Percentiles rank a stretch among this genome's conserved stretches.
Conservation (phyloP, 2,113 vertebrate species). For the Redunca redunca region DNA sequence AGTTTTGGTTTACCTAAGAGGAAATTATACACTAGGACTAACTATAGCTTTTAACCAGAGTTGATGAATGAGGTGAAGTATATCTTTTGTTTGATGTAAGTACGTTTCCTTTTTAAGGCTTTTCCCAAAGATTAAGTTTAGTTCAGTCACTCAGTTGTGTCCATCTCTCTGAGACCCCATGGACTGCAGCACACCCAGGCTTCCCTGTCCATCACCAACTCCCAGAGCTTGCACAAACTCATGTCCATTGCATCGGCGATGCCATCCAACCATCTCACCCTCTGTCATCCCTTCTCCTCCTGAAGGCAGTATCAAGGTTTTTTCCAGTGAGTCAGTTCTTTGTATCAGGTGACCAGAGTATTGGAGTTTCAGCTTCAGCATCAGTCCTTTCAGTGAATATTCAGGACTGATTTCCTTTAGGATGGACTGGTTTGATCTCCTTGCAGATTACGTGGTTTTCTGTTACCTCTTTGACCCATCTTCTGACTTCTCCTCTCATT, state of each 20-base stretch:
- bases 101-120: not conserved
- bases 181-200: not conserved
- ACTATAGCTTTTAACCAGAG: not conserved
- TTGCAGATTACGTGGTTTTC: not conserved
- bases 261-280: not conserved
- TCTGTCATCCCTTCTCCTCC: not conserved
- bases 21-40: not conserved
- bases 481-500: not conserved
- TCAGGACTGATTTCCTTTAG: not conserved
- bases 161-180: not conserved
- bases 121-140: not conserved
- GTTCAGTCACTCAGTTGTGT: not conserved
- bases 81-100: not conserved
- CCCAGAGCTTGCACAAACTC: not conserved
- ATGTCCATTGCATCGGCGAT: not conserved
- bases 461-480: not conserved
- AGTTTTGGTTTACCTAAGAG: not conserved
- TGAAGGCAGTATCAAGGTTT: not conserved
- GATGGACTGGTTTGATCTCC: not conserved
- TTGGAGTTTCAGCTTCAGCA: not conserved
- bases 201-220: not conserved
- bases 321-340: not conserved
- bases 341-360: not conserved
- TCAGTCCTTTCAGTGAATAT: not conserved
- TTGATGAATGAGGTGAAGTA: not conserved